These are phyloP conservation scores for Lochmaea capreae DNA, from an alignment of 2,888 invertebrate genomes.

Conservation along the genomic window DNA sequence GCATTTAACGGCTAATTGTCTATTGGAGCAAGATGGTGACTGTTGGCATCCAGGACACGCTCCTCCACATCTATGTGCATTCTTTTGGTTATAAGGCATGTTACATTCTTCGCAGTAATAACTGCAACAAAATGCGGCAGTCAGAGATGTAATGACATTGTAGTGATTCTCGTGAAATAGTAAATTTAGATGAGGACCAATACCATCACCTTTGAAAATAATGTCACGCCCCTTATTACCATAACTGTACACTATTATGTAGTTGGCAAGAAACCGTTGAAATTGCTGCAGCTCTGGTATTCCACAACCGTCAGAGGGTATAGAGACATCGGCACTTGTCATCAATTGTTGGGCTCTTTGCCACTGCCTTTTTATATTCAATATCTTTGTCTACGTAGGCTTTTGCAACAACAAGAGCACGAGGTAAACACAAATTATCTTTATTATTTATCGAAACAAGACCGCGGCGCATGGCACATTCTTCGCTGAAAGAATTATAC, in stretches of 20 bases:
- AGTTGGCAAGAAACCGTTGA: slow-evolving; percentile 32
- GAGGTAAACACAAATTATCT: slow-evolving; percentile 42
- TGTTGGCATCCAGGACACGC: slow-evolving; percentile 23
- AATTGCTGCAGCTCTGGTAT: slow-evolving; percentile 34
- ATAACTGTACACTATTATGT: slow-evolving; percentile 42
- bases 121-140: slow-evolving; percentile 46
- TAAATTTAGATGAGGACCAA: slow-evolving; percentile 43
- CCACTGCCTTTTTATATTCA: not conserved
- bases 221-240: slow-evolving; percentile 34
- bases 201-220: slow-evolving; percentile 30
- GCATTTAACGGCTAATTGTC: slow-evolving; percentile 24
- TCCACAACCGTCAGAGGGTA: slow-evolving; percentile 34
- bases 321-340: slow-evolving; percentile 13
- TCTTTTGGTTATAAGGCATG: slow-evolving; percentile 41
- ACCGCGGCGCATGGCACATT: slow-evolving; percentile 34
- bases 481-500: slow-evolving; percentile 36
- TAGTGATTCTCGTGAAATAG: slow-evolving; percentile 45
- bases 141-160: slow-evolving; percentile 49
- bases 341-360: slow-evolving; percentile 17
- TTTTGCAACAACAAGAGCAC: slow-evolving; percentile 39
- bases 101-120: slow-evolving; percentile 51
- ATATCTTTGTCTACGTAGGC: slow-evolving; percentile 34
- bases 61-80: slow-evolving; percentile 28
- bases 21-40: slow-evolving; percentile 31
- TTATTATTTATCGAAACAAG: slow-evolving; percentile 41